A percentile compares a stretch with the other conserved stretches of the same genome.
phyloP scores from a whole-genome alignment of 2,888 invertebrate genomes.

The Willowsia nigromaculata region DNA sequence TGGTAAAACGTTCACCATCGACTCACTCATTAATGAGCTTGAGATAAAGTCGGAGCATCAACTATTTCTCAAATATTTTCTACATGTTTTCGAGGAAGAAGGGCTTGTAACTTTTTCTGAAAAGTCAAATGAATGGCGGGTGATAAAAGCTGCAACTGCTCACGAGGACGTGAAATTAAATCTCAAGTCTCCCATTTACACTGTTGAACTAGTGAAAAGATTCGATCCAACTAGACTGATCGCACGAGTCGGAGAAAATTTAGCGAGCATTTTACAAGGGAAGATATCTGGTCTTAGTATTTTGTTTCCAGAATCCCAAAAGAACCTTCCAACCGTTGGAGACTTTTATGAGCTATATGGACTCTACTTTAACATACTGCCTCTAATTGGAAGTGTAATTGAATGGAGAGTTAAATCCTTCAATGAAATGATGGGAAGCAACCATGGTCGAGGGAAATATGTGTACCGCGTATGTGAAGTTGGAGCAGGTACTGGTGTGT shows the following conservation, averaged over 20 bases:
- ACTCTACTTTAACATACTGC: not conserved
- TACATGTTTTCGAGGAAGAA: not conserved
- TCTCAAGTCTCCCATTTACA: not conserved
- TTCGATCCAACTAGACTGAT: conserved; percentile 32
- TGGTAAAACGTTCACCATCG: not conserved
- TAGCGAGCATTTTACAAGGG: not conserved
- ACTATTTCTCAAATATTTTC: not conserved
- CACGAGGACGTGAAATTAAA: not conserved
- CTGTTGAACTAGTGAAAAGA: not conserved
- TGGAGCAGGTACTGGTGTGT: conserved; percentile 30
- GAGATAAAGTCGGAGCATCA: not conserved
- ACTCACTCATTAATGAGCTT: not conserved
- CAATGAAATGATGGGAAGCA: not conserved
- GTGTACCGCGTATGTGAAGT: conserved; percentile 10
- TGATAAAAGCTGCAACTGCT: not conserved
- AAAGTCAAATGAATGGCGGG: not conserved
- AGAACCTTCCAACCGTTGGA: not conserved
- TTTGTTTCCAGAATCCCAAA: conserved; percentile 1
- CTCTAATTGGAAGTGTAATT: not conserved
- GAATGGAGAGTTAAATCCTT: not conserved
- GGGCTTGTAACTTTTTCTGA: not conserved
- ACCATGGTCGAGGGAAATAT: not conserved
- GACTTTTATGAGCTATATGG: not conserved
- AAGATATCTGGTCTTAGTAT: not conserved
- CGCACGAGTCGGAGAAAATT: not conserved